These are phyloP conservation scores for Arnoldichthys spilopterus DNA, from an alignment of 2,797 vertebrate species.

Conservation along the genomic window DNA sequence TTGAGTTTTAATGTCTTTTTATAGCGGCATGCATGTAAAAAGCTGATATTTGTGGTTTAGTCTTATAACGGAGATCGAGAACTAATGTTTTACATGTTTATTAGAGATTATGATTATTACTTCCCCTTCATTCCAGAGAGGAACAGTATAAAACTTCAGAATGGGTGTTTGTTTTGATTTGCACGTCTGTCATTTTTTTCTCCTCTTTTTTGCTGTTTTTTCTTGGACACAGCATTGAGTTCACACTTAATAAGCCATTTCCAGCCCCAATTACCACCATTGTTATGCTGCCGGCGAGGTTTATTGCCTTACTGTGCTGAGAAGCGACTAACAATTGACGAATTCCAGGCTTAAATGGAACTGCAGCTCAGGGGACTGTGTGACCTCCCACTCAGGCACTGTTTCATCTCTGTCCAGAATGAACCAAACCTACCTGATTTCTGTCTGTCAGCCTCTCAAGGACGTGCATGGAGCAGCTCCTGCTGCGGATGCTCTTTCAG, in stretches of 20 bases:
- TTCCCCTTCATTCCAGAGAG: background rate
- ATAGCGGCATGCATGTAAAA: background rate
- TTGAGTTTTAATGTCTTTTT: too few species aligned
- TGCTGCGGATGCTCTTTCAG: conserved; percentile 22
- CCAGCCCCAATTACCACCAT: background rate
- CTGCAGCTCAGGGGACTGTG: conserved; percentile 47
- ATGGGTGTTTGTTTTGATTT: background rate
- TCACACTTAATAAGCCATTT: conserved; percentile 2
- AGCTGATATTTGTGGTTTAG: background rate
- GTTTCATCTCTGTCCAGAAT: conserved; percentile 22
- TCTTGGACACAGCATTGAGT: background rate
- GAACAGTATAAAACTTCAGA: background rate
- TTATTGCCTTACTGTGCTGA: conserved; percentile 34
- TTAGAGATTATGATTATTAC: too few species aligned
- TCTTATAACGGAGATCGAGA: background rate
- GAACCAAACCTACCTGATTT: conserved; percentile 1
- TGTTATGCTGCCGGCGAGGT: conserved; percentile 28
- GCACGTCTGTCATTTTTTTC: too few species aligned
- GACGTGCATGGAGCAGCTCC: conserved; percentile 20
- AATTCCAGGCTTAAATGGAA: conserved; percentile 51
- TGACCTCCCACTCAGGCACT: conserved; percentile 28
- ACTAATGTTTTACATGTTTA: too few species aligned
- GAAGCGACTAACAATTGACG: conserved; percentile 39
- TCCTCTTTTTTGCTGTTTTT: background rate
- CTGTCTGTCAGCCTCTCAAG: conserved; percentile 7